phyloP scores from a whole-genome alignment of 1,140 invertebrate species.

The Ganaspis sp. region DNA sequence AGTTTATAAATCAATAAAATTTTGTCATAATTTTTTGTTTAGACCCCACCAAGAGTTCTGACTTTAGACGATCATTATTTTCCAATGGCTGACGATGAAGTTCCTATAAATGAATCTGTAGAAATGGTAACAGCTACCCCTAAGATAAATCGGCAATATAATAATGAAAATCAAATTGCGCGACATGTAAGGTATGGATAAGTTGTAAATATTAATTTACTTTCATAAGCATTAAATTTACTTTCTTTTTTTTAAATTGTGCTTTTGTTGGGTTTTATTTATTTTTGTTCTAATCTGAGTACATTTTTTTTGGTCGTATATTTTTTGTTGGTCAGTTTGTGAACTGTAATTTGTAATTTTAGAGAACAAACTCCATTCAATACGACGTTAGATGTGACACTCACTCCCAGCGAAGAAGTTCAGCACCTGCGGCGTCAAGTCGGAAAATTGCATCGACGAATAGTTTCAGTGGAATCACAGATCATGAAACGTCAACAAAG shows the following conservation, averaged over 20 bases:
- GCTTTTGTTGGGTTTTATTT: too few species aligned
- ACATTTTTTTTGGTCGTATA: too few species aligned
- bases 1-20: constrained; percentile 23
- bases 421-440: constrained; percentile 88
- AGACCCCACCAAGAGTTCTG: constrained; percentile 88
- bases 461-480: constrained; percentile 90
- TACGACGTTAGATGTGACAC: constrained; percentile 78
- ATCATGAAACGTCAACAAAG: constrained; percentile 86
- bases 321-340: too few species aligned
- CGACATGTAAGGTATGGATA: constrained; percentile 65
- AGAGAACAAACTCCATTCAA: constrained; percentile 82
- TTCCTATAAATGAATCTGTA: constrained; percentile 59
- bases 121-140: constrained; percentile 50
- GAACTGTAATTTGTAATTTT: constrained; percentile 57
- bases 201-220: not conserved
- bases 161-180: constrained; percentile 64
- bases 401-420: constrained; percentile 86
- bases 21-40: constrained; percentile 38
- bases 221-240: too few species aligned
- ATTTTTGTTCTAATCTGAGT: too few species aligned
- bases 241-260: too few species aligned
- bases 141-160: constrained; percentile 49
- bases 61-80: constrained; percentile 89
- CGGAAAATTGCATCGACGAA: constrained; percentile 88
- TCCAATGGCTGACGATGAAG: constrained; percentile 82